Base-by-base conservation (phyloP, 2,888 invertebrate species). In the Formica aserva region DNA sequence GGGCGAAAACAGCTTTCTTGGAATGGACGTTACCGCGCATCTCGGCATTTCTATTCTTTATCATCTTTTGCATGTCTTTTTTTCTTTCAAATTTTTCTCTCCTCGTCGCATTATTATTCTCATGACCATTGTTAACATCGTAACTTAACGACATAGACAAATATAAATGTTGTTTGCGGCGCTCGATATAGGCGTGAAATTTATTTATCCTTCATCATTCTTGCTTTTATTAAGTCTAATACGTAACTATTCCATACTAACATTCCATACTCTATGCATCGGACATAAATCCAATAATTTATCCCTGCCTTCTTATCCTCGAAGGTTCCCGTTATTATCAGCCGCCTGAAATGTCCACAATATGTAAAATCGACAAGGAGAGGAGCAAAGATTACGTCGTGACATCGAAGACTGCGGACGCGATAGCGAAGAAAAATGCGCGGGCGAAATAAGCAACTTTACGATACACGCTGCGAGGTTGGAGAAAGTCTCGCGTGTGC, bases 401-500 rank as follows among this genome's bases (percentile, higher is more conserved):
- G 52, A 71, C 35, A 52, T 26, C 60, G 35, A 26, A 60, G 72
- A 72, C 18, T 0, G 52, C 52, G 52, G 18, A 18, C 18, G 45
- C 18, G 52, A 48, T 48, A 1, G 45, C 45, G 18, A 48, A 48
- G 45, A 52, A 52, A 52, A 52, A 52, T n/a, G 52, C 52, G 52
- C 52, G 52, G n/a, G 52, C 52, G n/a, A 52, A 52, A 76, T 48
- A 52, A 35, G 66, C 69, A 82, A 83, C 76, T 81, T 84, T 83
- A 85, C 85, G 86, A 86, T 80, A 75, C 77, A 62, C 55, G 38
- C 89, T 82, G 63, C 66, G 57, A 57, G 89, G 82, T 81, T 87
- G 85, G 90, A 91, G 90, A 91, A 91, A 91, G 90, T 91, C 77
- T 82, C 77, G 41, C 77, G 69, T 45, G 63, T 75, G 72, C 83